Evolutionary conservation across 2,797 vertebrate genomes (phyloP).

Genomic region (Arremon brunneinucha): DNA sequence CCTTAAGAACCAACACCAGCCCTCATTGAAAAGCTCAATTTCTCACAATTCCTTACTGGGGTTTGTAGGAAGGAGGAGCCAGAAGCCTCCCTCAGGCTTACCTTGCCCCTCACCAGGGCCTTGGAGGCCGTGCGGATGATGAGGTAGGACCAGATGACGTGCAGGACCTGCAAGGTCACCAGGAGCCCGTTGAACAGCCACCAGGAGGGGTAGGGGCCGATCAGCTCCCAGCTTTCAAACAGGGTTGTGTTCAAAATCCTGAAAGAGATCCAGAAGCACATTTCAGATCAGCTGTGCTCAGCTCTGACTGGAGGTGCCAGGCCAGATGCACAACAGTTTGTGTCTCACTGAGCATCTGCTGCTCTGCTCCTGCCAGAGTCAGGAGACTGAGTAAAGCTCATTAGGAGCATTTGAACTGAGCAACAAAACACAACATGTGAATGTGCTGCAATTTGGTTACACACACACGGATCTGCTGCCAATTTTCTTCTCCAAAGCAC

Average conservation of each 20-base stretch:
- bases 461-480: background rate
- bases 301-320: background rate
- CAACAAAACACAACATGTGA: background rate
- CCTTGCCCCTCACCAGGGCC: slow-evolving; percentile 91
- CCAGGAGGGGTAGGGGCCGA: slow-evolving; percentile 95
- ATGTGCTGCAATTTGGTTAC: background rate
- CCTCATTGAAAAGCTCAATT: background rate
- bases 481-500: background rate
- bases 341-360: background rate
- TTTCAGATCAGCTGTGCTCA: background rate
- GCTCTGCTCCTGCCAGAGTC: slow-evolving; percentile 1
- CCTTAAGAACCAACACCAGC: background rate
- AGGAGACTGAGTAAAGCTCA: background rate
- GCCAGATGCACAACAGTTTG: background rate
- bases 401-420: background rate
- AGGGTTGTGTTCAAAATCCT: slow-evolving; percentile 94
- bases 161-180: slow-evolving; percentile 86
- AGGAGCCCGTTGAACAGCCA: slow-evolving; percentile 92
- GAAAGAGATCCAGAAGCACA: slow-evolving; percentile 24
- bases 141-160: slow-evolving; percentile 95
- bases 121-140: slow-evolving; percentile 89
- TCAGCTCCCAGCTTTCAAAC: slow-evolving; percentile 94
- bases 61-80: background rate
- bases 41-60: fast-evolving
- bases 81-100: slow-evolving; percentile 60